phyloP scores from a whole-genome alignment of 2,888 invertebrate genomes.

The Vanessa cardui region DNA sequence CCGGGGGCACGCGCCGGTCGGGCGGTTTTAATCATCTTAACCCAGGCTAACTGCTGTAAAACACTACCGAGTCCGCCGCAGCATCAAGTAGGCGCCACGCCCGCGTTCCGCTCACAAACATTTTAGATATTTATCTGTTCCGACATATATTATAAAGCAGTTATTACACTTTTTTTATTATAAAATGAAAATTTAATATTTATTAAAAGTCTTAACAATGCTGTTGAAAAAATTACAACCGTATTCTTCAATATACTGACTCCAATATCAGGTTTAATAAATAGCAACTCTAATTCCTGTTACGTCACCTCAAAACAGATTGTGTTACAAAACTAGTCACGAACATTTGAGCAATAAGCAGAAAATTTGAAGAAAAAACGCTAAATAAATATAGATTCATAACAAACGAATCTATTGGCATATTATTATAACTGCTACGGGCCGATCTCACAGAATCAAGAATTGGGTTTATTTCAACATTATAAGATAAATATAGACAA shows the following conservation, averaged over 20 bases:
- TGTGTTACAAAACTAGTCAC: not conserved
- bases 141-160: not conserved
- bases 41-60: conserved; percentile 67
- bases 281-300: too few relatives aligned
- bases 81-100: conserved; percentile 57
- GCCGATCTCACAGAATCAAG: not conserved
- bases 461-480: conserved; percentile 4
- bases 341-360: not conserved
- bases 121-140: conserved; percentile 31
- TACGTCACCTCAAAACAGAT: not conserved
- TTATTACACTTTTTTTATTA: not conserved
- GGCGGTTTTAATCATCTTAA: conserved; percentile 73
- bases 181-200: not conserved
- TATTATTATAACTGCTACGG: not conserved
- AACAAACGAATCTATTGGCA: conserved; percentile 3
- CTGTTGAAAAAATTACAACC: too few relatives aligned
- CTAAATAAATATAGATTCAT: not conserved
- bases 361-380: not conserved
- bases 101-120: conserved; percentile 40
- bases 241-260: not conserved
- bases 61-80: conserved; percentile 57
- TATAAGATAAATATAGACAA: conserved; percentile 9
- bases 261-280: too few relatives aligned
- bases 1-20: conserved; percentile 69
- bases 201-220: not conserved